A percentile compares a stretch with the other conserved stretches of the same genome.
Conservation (phyloP, 2,797 vertebrate genomes). For the Steatocranus sp. region DNA sequence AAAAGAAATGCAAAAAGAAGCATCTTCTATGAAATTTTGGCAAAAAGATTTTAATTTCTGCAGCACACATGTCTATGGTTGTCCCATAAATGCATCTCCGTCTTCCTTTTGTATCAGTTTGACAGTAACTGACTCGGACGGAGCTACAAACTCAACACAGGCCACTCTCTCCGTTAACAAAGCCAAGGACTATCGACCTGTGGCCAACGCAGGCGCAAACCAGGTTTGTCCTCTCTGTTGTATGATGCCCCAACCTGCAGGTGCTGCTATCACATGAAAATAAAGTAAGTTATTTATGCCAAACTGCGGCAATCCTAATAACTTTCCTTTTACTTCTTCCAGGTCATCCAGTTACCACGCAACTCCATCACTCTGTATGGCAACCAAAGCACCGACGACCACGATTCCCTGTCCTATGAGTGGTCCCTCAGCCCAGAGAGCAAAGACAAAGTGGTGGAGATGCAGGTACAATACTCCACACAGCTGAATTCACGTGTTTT, state of each 20-base stretch:
- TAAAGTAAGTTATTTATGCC: not conserved
- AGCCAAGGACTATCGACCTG: slow-evolving; percentile 92
- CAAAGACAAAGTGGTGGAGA: slow-evolving; percentile 97
- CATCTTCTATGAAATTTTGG: not conserved
- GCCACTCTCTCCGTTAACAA: slow-evolving; percentile 89
- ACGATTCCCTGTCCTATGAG: slow-evolving; percentile 90
- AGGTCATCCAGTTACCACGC: slow-evolving; percentile 93
- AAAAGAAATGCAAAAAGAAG: not conserved
- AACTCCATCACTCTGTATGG: slow-evolving; percentile 90
- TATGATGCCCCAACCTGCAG: not conserved
- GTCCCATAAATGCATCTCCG: not conserved
- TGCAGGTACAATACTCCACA: slow-evolving; percentile 83
- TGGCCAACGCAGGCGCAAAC: slow-evolving; percentile 90
- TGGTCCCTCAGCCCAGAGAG: slow-evolving; percentile 95
- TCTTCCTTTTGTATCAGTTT: slow-evolving; percentile 69
- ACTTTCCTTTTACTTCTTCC: slow-evolving; percentile 40
- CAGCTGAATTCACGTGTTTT: not conserved
- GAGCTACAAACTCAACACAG: slow-evolving; percentile 85
- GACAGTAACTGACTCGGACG: slow-evolving; percentile 93
- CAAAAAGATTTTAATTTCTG: not conserved
- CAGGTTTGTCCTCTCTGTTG: slow-evolving; percentile 39
- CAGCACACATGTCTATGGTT: not conserved
- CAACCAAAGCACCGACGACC: slow-evolving; percentile 94
- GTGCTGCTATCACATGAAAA: not conserved
- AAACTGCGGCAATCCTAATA: not conserved